Conservation (phyloP, 1,140 invertebrate species). For the Pachyrhynchus sulphureomaculatus region DNA sequence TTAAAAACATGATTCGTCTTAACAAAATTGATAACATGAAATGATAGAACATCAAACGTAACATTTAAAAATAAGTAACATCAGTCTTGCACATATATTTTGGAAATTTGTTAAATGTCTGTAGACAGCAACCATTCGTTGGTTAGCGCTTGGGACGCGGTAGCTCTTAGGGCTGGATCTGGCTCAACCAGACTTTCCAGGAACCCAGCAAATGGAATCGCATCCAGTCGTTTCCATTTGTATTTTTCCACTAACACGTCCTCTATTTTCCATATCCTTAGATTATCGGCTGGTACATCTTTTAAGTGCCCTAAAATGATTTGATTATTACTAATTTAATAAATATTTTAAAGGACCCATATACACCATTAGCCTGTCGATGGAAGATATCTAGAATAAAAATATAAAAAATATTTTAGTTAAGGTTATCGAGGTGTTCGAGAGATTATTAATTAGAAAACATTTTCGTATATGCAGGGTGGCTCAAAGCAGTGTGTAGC, state of each 20-base stretch:
- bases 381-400: too few relatives aligned
- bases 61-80: conserved; percentile 18
- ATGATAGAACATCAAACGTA: conserved; percentile 13
- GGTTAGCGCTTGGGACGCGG: conserved; percentile 86
- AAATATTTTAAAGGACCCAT: too few relatives aligned
- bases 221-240: conserved; percentile 83
- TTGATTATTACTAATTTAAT: too few relatives aligned
- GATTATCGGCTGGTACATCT: conserved; percentile 74
- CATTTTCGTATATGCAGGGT: too few relatives aligned
- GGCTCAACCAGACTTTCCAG: conserved; percentile 92
- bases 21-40: background rate
- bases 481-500: too few relatives aligned
- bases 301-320: conserved; percentile 70
- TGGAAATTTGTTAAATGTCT: conserved; percentile 17
- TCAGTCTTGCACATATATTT: conserved; percentile 22
- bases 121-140: conserved; percentile 77
- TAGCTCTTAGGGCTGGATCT: conserved; percentile 86
- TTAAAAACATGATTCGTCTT: conserved; percentile 4
- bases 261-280: conserved; percentile 91
- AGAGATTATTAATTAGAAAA: too few relatives aligned
- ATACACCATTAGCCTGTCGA: too few relatives aligned
- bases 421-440: too few relatives aligned
- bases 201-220: conserved; percentile 88
- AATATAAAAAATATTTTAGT: too few relatives aligned
- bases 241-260: conserved; percentile 96